Evolutionary conservation across 37 sponge, comb jelly and placozoan genomes (phyloP), one percentile per base, ranked within the genome.

Genomic region (Diacarnus erythraeanus): DNA sequence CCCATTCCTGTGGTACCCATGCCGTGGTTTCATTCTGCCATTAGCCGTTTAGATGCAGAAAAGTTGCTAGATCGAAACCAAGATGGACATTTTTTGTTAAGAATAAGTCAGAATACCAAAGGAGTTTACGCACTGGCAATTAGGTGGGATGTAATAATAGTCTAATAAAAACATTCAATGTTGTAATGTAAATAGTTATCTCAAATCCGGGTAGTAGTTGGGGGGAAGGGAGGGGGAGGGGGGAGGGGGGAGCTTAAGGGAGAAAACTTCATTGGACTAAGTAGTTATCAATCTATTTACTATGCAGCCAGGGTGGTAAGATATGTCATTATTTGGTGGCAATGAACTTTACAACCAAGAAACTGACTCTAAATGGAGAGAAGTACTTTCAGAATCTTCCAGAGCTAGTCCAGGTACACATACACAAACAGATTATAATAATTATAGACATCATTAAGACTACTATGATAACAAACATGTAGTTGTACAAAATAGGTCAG

Each of bases 61-160:
- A 83, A 83, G 44, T 51, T 87, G 1, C 59, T 92, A 59, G 92
- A 91, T 42, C 57, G 84, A 57, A 84, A 83, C 66, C 43, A 69
- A 34, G 77, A 77, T 37, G 92, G 92, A 10, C 92, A 92, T 77
- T 92, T 92, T 70, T 80, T 92, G 59, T 39, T 92, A 25, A 65
- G 92, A 41, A 40, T 72, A 17, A 87, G 85, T 36, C 84, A 84
- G 26, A 71, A 80, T 56, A 76, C 80, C 1, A 67, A 87, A 33
- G 80, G 92, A 18, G 66, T 87, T 17, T 92, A 75, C 77, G 88
- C 88, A 9, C 64, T 92, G 21, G 84, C 92, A 18, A 37, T 91
- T 4, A n/a, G n/a, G n/a, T n/a, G 72, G 72, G 91, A 86, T 42
- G 44, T 79, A 77, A 61, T 23, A 6, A 47, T 47, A 47, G 51